Evolutionary conservation across 2,888 invertebrate genomes (phyloP).

Genomic region (Limenitis arthemis): DNA sequence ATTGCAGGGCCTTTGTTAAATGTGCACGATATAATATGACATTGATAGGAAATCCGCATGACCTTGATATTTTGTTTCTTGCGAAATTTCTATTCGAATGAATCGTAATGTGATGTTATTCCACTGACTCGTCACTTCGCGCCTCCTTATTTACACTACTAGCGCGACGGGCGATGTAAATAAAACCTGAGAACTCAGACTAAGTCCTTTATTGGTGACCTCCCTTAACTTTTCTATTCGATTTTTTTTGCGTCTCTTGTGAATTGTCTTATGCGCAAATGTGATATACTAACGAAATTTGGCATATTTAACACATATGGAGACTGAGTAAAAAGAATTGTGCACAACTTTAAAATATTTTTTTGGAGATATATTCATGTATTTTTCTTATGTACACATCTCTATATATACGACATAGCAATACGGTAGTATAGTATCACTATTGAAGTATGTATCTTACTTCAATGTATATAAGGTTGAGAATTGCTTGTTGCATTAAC

Average conservation of each 20-base stretch:
- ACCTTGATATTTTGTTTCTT: constrained; percentile 71
- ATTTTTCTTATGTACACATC: constrained; percentile 45
- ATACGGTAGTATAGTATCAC: constrained; percentile 36
- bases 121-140: constrained; percentile 54
- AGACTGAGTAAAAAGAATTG: constrained; percentile 29
- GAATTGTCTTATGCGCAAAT: constrained; percentile 27
- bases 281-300: constrained; percentile 11
- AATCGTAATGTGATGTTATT: constrained; percentile 54
- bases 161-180: constrained; percentile 64
- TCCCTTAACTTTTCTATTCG: constrained; percentile 40
- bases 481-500: constrained; percentile 26
- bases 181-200: constrained; percentile 51
- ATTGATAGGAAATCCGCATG: constrained; percentile 71
- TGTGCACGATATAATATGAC: constrained; percentile 70
- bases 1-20: constrained; percentile 71
- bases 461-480: constrained; percentile 35
- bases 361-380: constrained; percentile 33
- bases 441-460: constrained; percentile 41
- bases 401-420: constrained; percentile 41
- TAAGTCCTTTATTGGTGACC: constrained; percentile 59
- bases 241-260: constrained; percentile 31
- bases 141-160: constrained; percentile 47
- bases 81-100: constrained; percentile 60
- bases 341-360: constrained; percentile 32
- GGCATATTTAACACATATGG: constrained; percentile 18